Evolutionary conservation across 2,113 vertebrate species (phyloP).

Genomic region (Misgurnus anguillicaudatus): DNA sequence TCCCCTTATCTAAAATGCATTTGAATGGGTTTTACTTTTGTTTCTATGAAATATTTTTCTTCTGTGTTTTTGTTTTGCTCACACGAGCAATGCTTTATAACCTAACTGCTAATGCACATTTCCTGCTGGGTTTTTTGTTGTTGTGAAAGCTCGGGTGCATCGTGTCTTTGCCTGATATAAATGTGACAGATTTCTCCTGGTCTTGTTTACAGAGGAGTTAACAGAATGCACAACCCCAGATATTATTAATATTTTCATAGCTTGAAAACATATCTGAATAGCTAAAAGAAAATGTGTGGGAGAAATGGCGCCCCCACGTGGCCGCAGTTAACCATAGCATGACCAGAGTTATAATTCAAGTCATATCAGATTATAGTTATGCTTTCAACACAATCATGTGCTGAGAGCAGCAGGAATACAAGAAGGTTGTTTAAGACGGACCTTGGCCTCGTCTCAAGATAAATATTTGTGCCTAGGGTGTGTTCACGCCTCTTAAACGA

Average conservation of each 20-base stretch:
- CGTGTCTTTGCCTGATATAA: neutral
- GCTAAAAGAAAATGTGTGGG: neutral
- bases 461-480: conserved; percentile 65
- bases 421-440: neutral
- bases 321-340: neutral
- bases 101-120: neutral
- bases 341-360: neutral
- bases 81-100: neutral
- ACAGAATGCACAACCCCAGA: conserved; percentile 64
- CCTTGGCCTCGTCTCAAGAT: conserved; percentile 62
- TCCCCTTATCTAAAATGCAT: neutral
- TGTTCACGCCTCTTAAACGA: conserved; percentile 61
- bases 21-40: neutral
- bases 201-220: conserved; percentile 10
- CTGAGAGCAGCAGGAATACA: conserved; percentile 17
- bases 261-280: no score
- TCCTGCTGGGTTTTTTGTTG: neutral
- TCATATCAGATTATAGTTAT: conserved; percentile 23
- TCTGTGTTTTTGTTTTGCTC: neutral
- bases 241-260: neutral
- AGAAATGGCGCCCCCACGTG: conserved; percentile 45
- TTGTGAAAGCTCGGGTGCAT: conserved; percentile 10
- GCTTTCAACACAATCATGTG: neutral
- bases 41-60: no score
- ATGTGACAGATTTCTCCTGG: neutral